These are phyloP conservation scores for Phalacrocorax brasilianus DNA, from an alignment of 2,113 vertebrate genomes.

Conservation along the genomic window DNA sequence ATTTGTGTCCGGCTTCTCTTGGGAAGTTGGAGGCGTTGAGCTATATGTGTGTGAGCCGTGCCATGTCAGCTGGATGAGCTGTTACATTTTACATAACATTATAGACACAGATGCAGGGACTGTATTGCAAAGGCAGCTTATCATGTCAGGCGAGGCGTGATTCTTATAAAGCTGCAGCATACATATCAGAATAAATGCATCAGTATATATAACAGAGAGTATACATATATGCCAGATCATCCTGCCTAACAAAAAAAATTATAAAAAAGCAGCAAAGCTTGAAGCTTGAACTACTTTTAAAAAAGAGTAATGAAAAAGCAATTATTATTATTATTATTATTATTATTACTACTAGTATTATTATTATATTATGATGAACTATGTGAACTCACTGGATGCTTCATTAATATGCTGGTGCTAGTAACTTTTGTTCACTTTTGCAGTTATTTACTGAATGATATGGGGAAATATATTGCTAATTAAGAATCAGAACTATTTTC, in stretches of 20 bases:
- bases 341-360: neutral
- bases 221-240: neutral
- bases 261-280: neutral
- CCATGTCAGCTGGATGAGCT: neutral
- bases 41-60: neutral
- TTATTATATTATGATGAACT: neutral
- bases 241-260: neutral
- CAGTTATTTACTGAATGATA: neutral
- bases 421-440: neutral
- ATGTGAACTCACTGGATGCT: neutral
- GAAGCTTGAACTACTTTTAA: neutral
- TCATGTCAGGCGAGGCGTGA: neutral
- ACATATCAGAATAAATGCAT: neutral
- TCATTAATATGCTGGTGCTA: neutral
- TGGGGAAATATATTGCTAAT: neutral
- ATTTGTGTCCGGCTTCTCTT: neutral
- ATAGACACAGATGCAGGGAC: neutral
- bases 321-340: neutral
- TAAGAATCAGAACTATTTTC: neutral
- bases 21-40: neutral
- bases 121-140: neutral
- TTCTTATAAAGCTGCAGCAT: neutral
- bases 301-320: accelerated
- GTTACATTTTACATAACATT: neutral
- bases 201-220: neutral